These are phyloP conservation scores for Rhyzopertha dominica DNA, from an alignment of 1,140 invertebrate genomes.

Conservation along the genomic window DNA sequence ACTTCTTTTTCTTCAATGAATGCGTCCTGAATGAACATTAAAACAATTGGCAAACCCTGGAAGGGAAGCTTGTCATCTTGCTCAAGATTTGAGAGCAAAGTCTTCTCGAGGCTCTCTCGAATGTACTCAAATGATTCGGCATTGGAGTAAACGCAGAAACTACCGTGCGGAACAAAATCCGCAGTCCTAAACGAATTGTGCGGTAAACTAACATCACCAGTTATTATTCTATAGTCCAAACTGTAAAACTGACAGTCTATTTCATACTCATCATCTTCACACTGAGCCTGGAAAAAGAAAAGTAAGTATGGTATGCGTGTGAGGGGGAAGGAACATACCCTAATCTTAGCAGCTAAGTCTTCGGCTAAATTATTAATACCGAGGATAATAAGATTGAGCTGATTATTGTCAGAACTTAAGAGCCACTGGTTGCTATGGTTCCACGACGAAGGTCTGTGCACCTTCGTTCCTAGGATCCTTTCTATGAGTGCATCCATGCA, in stretches of 20 bases:
- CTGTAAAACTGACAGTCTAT: slow-evolving; percentile 78
- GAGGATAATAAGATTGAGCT: slow-evolving; percentile 69
- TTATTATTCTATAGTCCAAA: slow-evolving; percentile 79
- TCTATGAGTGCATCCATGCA: slow-evolving; percentile 87
- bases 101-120: slow-evolving; percentile 85
- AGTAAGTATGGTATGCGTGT: slow-evolving; percentile 10
- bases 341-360: slow-evolving; percentile 72
- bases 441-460: slow-evolving; percentile 63
- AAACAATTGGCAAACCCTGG: slow-evolving; percentile 79
- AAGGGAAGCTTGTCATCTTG: slow-evolving; percentile 83
- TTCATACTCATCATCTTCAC: slow-evolving; percentile 80
- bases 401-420: slow-evolving; percentile 62
- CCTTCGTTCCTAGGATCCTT: slow-evolving; percentile 66
- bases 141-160: slow-evolving; percentile 88
- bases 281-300: slow-evolving; percentile 50
- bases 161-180: slow-evolving; percentile 74
- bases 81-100: slow-evolving; percentile 83
- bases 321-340: slow-evolving; percentile 47
- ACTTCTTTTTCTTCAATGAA: slow-evolving; percentile 78
- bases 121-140: slow-evolving; percentile 89
- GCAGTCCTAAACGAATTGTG: slow-evolving; percentile 71
- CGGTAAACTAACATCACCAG: slow-evolving; percentile 75
- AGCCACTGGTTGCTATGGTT: slow-evolving; percentile 64
- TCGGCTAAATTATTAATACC: slow-evolving; percentile 73
- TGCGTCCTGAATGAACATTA: slow-evolving; percentile 84